phyloP scores from a whole-genome alignment of 2,888 invertebrate species.

The Tetranychus truncatus region DNA sequence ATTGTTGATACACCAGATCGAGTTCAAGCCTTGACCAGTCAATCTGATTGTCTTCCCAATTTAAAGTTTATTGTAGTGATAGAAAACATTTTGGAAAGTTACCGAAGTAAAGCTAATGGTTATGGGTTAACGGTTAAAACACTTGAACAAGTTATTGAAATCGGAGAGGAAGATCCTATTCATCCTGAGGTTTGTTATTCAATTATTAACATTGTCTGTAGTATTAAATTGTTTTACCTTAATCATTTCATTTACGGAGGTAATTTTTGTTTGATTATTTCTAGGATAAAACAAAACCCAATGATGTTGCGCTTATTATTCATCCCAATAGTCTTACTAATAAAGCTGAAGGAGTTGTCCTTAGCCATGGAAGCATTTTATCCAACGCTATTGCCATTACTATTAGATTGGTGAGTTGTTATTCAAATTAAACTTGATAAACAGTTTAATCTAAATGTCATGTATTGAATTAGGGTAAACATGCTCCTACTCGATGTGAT shows the following conservation, averaged over 20 bases:
- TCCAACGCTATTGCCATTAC: background rate
- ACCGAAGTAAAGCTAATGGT: background rate
- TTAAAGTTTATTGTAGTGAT: background rate
- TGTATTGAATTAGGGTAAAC: background rate
- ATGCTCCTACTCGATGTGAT: background rate
- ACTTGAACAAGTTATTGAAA: background rate
- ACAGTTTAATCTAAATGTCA: background rate
- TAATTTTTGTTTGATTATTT: background rate
- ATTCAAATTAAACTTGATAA: background rate
- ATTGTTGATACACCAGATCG: slow-evolving; percentile 1
- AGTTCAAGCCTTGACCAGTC: background rate
- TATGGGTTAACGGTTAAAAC: slow-evolving; percentile 7
- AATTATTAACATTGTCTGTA: background rate
- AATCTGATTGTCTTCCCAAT: background rate
- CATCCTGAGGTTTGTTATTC: background rate
- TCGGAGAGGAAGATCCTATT: background rate
- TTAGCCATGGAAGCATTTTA: background rate
- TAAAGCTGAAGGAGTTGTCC: background rate
- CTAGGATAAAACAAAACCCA: background rate
- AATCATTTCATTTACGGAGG: background rate
- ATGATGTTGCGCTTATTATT: background rate
- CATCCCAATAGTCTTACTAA: background rate
- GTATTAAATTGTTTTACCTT: background rate
- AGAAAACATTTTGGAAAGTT: background rate
- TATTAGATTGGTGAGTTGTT: slow-evolving; percentile 6